Percentiles rank a stretch among this genome's conserved stretches.
phyloP scores from a whole-genome alignment of 2,797 vertebrate genomes.

The Rhodeus uyekii region DNA sequence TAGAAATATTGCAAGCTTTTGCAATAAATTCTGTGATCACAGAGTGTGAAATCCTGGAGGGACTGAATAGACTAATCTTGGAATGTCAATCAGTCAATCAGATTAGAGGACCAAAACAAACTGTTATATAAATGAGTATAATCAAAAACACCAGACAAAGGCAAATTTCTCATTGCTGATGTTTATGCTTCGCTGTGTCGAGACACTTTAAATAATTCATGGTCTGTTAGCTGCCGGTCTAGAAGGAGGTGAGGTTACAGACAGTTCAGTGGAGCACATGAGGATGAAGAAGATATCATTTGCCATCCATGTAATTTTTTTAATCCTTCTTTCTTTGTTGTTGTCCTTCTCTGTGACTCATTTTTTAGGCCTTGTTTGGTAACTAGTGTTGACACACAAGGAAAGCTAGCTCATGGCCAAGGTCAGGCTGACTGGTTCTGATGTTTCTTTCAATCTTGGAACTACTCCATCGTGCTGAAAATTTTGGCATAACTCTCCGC shows the following conservation, averaged over 20 bases:
- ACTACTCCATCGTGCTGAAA: background rate
- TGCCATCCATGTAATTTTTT: slow-evolving; percentile 13
- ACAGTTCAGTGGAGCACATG: slow-evolving; percentile 53
- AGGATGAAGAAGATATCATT: slow-evolving; percentile 50
- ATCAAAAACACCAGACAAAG: background rate
- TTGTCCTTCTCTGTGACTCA: background rate
- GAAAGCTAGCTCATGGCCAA: background rate
- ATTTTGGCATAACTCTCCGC: no score
- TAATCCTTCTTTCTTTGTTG: background rate
- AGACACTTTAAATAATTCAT: slow-evolving; percentile 36
- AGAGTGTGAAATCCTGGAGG: background rate
- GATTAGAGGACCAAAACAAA: background rate
- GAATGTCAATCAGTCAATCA: background rate
- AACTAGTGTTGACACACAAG: background rate
- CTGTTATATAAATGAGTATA: background rate
- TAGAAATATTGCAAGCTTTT: background rate
- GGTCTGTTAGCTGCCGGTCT: slow-evolving; percentile 7
- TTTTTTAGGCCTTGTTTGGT: background rate
- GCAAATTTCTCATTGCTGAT: background rate
- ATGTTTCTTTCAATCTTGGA: background rate
- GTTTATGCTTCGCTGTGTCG: slow-evolving; percentile 11
- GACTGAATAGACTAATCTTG: no score
- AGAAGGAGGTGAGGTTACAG: slow-evolving; percentile 50
- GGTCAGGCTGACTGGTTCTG: background rate
- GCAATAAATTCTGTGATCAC: background rate